phyloP scores from a whole-genome alignment of 2,113 vertebrate genomes.

The Tetrax tetrax region DNA sequence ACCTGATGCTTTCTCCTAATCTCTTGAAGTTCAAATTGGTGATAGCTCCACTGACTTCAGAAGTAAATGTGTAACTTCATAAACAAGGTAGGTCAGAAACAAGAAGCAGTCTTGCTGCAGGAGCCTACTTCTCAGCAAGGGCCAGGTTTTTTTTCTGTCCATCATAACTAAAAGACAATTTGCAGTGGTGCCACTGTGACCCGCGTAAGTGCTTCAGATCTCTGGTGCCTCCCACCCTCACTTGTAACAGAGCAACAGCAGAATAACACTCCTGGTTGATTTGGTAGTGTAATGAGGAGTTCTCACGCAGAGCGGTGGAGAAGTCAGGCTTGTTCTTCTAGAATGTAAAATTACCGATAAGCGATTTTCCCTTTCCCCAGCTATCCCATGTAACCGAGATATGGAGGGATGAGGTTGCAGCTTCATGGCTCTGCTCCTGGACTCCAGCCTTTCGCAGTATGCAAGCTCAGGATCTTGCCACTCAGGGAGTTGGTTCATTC shows the following conservation, averaged over 20 bases:
- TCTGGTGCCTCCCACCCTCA: neutral
- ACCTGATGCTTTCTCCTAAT: constrained; percentile 17
- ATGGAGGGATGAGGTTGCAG: constrained; percentile 11
- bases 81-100: constrained; percentile 11
- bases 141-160: neutral
- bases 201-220: neutral
- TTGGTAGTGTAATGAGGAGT: constrained; percentile 1
- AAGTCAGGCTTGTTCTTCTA: neutral
- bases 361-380: neutral
- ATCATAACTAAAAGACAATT: neutral
- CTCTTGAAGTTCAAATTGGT: neutral
- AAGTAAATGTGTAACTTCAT: constrained; percentile 57
- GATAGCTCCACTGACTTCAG: constrained; percentile 18
- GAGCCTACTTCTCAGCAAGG: neutral
- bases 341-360: constrained; percentile 44
- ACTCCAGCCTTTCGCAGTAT: neutral
- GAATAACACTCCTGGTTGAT: neutral
- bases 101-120: neutral
- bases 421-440: neutral
- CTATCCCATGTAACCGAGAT: constrained; percentile 35
- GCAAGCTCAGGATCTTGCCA: neutral
- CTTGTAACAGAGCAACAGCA: neutral
- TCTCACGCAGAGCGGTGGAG: neutral
- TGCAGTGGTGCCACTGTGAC: neutral
- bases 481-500: neutral